A percentile compares a stretch with the other conserved stretches of the same genome.
These are phyloP conservation scores for Pycnomerus fuliginosus DNA, from an alignment of 2,888 invertebrate species.

Conservation along the genomic window DNA sequence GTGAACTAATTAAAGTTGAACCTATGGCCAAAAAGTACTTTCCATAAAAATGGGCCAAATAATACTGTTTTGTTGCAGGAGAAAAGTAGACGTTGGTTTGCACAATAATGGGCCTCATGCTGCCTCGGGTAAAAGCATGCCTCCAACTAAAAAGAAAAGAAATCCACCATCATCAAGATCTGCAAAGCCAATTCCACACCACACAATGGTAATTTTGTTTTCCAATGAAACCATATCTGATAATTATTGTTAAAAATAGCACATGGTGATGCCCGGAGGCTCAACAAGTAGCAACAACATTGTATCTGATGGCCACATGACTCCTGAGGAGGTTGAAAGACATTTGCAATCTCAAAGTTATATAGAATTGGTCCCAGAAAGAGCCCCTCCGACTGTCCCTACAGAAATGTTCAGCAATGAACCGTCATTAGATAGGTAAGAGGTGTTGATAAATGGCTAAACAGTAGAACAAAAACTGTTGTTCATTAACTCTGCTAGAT, in stretches of 20 bases:
- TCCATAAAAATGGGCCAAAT: not conserved
- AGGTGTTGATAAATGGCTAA: slow-evolving; percentile 3
- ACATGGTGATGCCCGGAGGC: slow-evolving; percentile 56
- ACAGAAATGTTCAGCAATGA: slow-evolving; percentile 95
- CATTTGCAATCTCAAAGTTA: slow-evolving; percentile 85
- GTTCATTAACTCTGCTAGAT: no score
- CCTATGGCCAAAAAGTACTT: slow-evolving; percentile 56
- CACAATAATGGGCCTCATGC: slow-evolving; percentile 36
- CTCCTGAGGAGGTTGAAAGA: slow-evolving; percentile 86
- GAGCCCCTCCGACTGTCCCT: slow-evolving; percentile 86
- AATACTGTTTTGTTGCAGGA: slow-evolving; percentile 51
- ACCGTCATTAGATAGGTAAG: slow-evolving; percentile 80
- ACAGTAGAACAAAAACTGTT: slow-evolving; percentile 1
- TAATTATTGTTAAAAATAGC: slow-evolving; percentile 32
- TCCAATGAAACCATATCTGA: slow-evolving; percentile 1
- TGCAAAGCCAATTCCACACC: slow-evolving; percentile 45
- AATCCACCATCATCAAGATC: slow-evolving; percentile 52
- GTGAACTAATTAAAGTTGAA: slow-evolving; percentile 56
- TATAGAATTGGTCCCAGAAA: slow-evolving; percentile 77
- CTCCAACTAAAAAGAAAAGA: slow-evolving; percentile 56
- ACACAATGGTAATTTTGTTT: slow-evolving; percentile 29
- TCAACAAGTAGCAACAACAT: slow-evolving; percentile 49
- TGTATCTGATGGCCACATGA: slow-evolving; percentile 80
- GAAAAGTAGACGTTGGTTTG: slow-evolving; percentile 54
- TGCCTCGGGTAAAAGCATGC: slow-evolving; percentile 51